Conservation (phyloP, 1,140 invertebrate species). For the Mercenaria mercenaria region DNA sequence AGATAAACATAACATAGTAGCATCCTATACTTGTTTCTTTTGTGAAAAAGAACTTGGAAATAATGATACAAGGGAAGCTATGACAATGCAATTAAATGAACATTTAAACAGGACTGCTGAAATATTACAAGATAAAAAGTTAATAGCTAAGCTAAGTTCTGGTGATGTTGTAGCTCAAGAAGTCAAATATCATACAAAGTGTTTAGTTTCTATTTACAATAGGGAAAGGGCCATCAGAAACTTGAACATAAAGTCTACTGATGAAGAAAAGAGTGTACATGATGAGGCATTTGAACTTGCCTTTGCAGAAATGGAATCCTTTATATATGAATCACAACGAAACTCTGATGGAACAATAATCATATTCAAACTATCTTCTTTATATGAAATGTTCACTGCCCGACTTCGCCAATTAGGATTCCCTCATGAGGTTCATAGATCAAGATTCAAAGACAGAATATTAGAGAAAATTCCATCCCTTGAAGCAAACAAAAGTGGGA, state of each 20-base stretch:
- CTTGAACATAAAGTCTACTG: background rate
- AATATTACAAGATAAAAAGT: conserved; percentile 23
- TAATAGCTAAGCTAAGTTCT: conserved; percentile 59
- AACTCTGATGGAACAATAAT: background rate
- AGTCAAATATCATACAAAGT: conserved; percentile 57
- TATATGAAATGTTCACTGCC: conserved; percentile 53
- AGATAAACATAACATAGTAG: background rate
- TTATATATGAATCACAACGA: conserved; percentile 41
- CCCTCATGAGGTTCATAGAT: conserved; percentile 3
- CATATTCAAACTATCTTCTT: conserved; percentile 41
- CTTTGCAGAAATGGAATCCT: conserved; percentile 59
- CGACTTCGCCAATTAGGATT: conserved; percentile 47
- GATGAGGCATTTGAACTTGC: conserved; percentile 51
- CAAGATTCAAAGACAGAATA: conserved; percentile 63
- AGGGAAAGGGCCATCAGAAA: background rate
- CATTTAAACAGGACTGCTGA: background rate
- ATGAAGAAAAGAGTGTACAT: background rate
- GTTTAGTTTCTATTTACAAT: conserved; percentile 50
- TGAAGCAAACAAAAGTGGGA: conserved; percentile 56
- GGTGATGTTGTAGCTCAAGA: conserved; percentile 68
- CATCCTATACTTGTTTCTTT: background rate
- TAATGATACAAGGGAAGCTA: background rate
- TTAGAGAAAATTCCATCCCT: conserved; percentile 41
- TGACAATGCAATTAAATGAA: conserved; percentile 12
- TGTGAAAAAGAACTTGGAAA: background rate